A percentile compares a stretch with the other conserved stretches of the same genome.
These are phyloP conservation scores for Zaprionus africanus DNA, from an alignment of 1,140 invertebrate genomes.

Conservation along the genomic window DNA sequence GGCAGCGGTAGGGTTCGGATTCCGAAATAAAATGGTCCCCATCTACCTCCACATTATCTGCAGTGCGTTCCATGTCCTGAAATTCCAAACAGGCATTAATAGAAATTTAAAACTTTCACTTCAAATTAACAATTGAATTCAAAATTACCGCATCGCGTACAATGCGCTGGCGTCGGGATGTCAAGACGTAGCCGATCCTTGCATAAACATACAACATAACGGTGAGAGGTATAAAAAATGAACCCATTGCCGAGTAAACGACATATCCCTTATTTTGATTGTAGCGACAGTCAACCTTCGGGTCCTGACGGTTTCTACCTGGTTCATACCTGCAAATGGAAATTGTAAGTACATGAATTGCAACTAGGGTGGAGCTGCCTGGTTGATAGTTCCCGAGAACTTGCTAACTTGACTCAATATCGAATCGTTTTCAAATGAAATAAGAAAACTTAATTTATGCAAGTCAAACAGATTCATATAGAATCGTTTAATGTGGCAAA, in stretches of 20 bases:
- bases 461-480: neutral
- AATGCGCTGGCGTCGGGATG: conserved; percentile 86
- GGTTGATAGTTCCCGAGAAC: neutral
- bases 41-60: conserved; percentile 70
- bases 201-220: conserved; percentile 97
- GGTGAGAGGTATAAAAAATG: conserved; percentile 95
- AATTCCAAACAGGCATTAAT: neutral
- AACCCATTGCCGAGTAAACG: conserved; percentile 93
- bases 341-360: neutral
- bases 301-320: conserved; percentile 85
- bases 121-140: neutral
- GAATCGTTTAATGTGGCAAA: neutral
- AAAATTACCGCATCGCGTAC: conserved; percentile 78
- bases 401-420: neutral
- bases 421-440: neutral
- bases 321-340: conserved; percentile 87
- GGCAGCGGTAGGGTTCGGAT: conserved; percentile 80
- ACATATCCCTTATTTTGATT: conserved; percentile 94
- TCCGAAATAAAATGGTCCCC: conserved; percentile 77
- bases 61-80: conserved; percentile 76
- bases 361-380: neutral
- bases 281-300: conserved; percentile 88
- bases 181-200: conserved; percentile 93
- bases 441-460: neutral
- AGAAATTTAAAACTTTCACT: neutral